Evolutionary conservation across 2,797 vertebrate genomes (phyloP).

Genomic region (Falco concolor): DNA sequence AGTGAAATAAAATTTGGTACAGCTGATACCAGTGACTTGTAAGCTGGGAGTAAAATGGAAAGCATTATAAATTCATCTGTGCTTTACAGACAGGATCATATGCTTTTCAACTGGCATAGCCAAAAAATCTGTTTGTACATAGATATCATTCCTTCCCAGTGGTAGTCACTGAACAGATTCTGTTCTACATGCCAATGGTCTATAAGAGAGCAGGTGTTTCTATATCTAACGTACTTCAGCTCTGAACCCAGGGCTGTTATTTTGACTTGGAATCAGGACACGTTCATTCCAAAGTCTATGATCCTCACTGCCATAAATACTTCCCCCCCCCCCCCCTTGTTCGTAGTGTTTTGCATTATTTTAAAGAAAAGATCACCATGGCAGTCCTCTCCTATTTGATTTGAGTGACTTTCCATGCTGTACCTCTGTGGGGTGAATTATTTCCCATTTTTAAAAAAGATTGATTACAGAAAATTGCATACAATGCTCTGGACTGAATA

Average conservation of each 20-base stretch:
- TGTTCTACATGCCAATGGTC: conserved; percentile 35
- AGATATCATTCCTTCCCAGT: conserved; percentile 58
- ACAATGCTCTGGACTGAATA: not conserved
- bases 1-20: not conserved
- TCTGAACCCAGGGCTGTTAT: conserved; percentile 28
- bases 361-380: not conserved
- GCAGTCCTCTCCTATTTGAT: not conserved
- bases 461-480: not conserved
- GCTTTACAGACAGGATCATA: conserved; percentile 40
- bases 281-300: conserved; percentile 7
- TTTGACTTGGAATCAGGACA: conserved; percentile 22
- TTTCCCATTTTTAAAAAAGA: not conserved
- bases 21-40: conserved; percentile 6
- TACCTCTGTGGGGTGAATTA: not conserved
- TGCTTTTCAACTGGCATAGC: conserved; percentile 54
- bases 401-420: not conserved
- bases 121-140: conserved; percentile 57
- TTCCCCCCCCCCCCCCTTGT: not conserved
- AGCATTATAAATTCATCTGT: conserved; percentile 31
- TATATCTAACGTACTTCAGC: conserved; percentile 13
- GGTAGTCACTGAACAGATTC: conserved; percentile 47
- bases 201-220: conserved; percentile 50
- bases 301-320: not conserved
- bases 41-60: conserved; percentile 33
- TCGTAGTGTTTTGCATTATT: not conserved